These are phyloP conservation scores for Heterotilapia buettikoferi DNA, from an alignment of 2,113 vertebrate genomes.

Conservation along the genomic window DNA sequence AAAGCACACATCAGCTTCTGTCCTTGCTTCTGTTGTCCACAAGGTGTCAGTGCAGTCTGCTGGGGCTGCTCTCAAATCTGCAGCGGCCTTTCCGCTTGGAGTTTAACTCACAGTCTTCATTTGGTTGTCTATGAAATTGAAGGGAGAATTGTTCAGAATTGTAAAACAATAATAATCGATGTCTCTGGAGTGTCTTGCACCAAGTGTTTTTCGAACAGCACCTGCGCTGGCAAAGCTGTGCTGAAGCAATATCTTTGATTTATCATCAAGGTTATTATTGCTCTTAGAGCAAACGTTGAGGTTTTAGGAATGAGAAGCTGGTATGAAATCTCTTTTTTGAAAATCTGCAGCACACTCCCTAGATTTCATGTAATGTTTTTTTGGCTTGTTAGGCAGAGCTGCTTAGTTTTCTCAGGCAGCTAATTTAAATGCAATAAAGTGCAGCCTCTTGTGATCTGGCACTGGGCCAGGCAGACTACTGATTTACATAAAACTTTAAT, in stretches of 20 bases:
- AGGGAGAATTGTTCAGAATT: not conserved
- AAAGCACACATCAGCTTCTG: not conserved
- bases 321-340: not conserved
- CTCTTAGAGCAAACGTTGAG: not conserved
- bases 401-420: slow-evolving; percentile 15
- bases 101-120: not conserved
- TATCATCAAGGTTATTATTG: not conserved
- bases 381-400: slow-evolving; percentile 7
- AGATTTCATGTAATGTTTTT: slow-evolving; percentile 4
- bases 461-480: slow-evolving; percentile 36
- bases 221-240: not conserved
- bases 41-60: slow-evolving; percentile 51
- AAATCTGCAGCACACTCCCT: not conserved
- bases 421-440: slow-evolving; percentile 54
- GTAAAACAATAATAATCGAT: not conserved
- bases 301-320: not conserved
- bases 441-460: slow-evolving; percentile 34
- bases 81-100: not conserved
- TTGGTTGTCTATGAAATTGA: not conserved
- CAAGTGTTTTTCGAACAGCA: not conserved
- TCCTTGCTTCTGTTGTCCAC: slow-evolving; percentile 27
- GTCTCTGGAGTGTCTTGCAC: not conserved
- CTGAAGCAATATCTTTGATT: not conserved
- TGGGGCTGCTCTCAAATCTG: not conserved
- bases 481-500: slow-evolving; percentile 69